Conservation (phyloP, 2,113 vertebrate genomes). For the Phaethon lepturus region DNA sequence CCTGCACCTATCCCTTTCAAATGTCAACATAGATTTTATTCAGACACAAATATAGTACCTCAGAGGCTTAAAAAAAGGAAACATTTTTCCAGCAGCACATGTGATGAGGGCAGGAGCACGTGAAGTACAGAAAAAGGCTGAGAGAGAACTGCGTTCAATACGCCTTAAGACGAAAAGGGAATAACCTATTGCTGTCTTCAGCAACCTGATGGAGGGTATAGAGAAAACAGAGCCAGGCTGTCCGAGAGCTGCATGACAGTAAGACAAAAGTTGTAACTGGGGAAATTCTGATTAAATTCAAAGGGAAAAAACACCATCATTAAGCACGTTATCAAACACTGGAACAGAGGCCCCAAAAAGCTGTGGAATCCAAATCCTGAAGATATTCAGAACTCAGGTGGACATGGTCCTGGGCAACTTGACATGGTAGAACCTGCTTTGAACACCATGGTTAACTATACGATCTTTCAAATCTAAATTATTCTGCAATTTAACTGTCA, state of each 20-base stretch:
- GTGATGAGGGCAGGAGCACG: neutral
- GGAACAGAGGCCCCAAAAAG: neutral
- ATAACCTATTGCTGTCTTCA: neutral
- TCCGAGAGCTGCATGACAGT: fast-evolving
- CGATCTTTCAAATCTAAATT: neutral
- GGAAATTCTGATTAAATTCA: neutral
- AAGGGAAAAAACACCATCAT: neutral
- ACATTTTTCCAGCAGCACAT: neutral
- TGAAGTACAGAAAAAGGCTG: neutral
- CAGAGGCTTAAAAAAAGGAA: neutral
- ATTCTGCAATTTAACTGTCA: neutral
- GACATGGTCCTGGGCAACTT: neutral
- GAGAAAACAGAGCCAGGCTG: neutral
- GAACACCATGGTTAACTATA: neutral
- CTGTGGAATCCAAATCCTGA: neutral
- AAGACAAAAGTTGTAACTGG: neutral
- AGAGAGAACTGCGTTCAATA: neutral
- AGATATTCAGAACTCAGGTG: neutral
- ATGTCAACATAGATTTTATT: neutral
- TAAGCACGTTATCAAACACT: neutral
- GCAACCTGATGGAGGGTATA: fast-evolving
- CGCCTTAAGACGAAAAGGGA: fast-evolving
- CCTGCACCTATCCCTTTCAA: neutral
- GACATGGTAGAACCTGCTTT: neutral
- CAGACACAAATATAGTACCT: neutral